Conservation (phyloP, 2,888 invertebrate species). For the Sisyra terminalis region DNA sequence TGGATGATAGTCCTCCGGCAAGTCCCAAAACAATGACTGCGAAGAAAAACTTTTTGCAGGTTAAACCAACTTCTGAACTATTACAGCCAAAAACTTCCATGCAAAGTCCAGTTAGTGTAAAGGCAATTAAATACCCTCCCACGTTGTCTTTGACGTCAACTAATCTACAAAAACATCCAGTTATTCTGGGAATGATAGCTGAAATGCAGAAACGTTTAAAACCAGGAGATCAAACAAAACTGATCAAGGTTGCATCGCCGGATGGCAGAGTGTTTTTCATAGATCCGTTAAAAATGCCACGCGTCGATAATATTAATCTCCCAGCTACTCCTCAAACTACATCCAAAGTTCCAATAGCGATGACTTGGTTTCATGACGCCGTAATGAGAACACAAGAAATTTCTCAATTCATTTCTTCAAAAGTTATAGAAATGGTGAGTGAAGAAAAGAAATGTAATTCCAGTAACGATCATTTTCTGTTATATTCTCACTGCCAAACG, state of each 20-base stretch:
- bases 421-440: no score
- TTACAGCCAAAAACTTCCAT: not conserved
- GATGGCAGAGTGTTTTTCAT: slow-evolving; percentile 5
- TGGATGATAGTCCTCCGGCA: slow-evolving; percentile 3
- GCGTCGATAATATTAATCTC: no score
- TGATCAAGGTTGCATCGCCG: slow-evolving; percentile 5
- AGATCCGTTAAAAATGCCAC: slow-evolving; percentile 1
- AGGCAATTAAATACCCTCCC: not conserved
- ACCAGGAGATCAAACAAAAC: slow-evolving; percentile 1
- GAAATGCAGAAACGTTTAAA: not conserved
- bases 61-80: slow-evolving; percentile 18
- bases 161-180: slow-evolving; percentile 2
- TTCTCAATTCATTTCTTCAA: not conserved
- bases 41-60: slow-evolving; percentile 17
- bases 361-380: slow-evolving; percentile 1
- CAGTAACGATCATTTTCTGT: no score
- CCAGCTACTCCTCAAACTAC: no score
- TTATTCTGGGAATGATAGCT: not conserved
- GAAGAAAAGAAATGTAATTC: no score
- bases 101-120: no score
- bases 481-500: no score
- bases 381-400: not conserved
- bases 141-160: not conserved
- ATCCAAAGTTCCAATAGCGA: no score
- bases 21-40: not conserved